phyloP scores from a whole-genome alignment of 2,113 vertebrate species.

The Trogon surrucura region DNA sequence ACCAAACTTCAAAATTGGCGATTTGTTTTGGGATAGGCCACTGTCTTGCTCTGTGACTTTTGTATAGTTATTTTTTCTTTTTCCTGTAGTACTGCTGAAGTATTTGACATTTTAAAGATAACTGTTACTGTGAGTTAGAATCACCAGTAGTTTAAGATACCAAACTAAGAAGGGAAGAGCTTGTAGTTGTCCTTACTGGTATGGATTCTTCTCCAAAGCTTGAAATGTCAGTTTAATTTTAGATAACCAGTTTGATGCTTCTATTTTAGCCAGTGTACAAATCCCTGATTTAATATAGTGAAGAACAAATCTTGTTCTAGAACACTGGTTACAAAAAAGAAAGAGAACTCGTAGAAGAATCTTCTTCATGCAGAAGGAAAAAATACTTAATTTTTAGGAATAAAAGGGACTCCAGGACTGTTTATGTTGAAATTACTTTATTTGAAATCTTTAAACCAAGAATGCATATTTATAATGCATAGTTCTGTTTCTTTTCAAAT shows the following conservation, averaged over 20 bases:
- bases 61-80: not conserved
- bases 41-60: not conserved
- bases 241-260: not conserved
- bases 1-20: not conserved
- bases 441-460: not conserved
- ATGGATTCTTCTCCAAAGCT: not conserved
- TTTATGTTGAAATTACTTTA: not conserved
- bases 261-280: not conserved
- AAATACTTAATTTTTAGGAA: not conserved
- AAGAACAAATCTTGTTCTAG: not conserved
- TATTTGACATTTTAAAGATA: not conserved
- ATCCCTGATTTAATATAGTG: not conserved
- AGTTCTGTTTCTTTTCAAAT: not conserved
- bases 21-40: not conserved
- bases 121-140: not conserved
- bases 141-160: not conserved
- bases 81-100: not conserved
- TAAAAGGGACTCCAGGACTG: not conserved
- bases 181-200: not conserved
- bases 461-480: not conserved
- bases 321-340: not conserved
- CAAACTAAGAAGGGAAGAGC: not conserved
- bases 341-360: not conserved
- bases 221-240: conserved; percentile 3
- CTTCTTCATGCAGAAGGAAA: not conserved